These are phyloP conservation scores for Gallinago media DNA, from an alignment of 2,113 vertebrate species.

Conservation along the genomic window DNA sequence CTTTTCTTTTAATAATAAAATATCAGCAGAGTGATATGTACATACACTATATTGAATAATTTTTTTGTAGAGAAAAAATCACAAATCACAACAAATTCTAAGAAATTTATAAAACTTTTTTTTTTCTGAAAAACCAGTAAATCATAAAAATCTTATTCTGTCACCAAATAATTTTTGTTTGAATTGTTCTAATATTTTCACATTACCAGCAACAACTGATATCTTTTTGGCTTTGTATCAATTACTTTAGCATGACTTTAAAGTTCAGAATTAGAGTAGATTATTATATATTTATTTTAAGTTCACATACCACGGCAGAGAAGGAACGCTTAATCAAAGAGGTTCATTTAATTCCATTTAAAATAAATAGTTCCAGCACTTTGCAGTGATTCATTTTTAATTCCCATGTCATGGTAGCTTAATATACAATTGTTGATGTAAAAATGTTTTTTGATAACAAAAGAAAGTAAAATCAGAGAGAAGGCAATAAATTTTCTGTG, in stretches of 20 bases:
- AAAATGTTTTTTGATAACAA: neutral
- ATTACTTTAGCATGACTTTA: neutral
- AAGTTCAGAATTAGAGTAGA: neutral
- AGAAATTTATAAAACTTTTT: neutral
- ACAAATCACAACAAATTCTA: neutral
- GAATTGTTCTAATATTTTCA: neutral
- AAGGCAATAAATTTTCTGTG: neutral
- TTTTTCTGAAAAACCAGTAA: neutral
- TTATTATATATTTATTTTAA: conserved; percentile 14
- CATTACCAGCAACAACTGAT: neutral
- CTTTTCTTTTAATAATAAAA: neutral
- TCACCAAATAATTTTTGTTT: neutral
- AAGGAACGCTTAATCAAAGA: neutral
- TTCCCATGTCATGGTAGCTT: neutral
- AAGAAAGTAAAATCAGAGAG: neutral
- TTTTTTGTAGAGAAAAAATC: neutral
- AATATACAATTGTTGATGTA: neutral
- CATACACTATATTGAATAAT: neutral
- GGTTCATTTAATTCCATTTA: conserved; percentile 21
- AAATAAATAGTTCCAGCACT: neutral
- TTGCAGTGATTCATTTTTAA: conserved; percentile 27
- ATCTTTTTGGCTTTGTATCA: neutral
- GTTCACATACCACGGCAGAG: neutral
- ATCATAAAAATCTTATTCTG: neutral
- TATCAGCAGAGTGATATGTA: neutral